These are phyloP conservation scores for Australoheros facetus DNA, from an alignment of 2,797 vertebrate genomes.

Conservation along the genomic window DNA sequence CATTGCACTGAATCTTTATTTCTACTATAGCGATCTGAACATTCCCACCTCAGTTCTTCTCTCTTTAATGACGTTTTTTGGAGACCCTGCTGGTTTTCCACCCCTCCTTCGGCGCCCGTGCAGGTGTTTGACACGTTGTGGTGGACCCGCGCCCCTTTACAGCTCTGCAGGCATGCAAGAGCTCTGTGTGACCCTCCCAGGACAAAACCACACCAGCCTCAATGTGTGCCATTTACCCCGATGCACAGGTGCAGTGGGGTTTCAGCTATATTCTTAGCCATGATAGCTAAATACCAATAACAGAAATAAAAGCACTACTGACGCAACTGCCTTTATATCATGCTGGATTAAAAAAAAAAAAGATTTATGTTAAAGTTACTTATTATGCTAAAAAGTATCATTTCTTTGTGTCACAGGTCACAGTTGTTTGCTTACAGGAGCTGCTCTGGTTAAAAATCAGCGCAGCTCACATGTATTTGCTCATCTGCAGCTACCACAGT, in stretches of 20 bases:
- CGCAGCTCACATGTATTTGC: not conserved
- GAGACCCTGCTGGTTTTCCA: not conserved
- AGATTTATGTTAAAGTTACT: no score
- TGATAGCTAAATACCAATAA: not conserved
- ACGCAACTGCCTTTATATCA: not conserved
- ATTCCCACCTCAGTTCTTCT: not conserved
- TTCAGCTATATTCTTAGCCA: not conserved
- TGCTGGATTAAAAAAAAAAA: no score
- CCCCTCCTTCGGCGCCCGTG: no score
- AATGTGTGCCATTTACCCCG: not conserved
- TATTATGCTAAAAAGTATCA: no score
- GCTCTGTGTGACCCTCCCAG: not conserved
- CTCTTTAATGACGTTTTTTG: not conserved
- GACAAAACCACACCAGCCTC: not conserved
- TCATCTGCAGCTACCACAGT: not conserved
- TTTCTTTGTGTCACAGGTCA: not conserved
- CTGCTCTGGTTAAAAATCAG: not conserved
- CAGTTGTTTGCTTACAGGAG: not conserved
- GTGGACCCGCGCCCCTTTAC: not conserved
- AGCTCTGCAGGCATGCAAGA: conserved; percentile 9
- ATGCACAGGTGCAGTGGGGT: not conserved
- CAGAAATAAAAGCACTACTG: not conserved
- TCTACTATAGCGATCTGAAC: not conserved
- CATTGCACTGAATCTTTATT: not conserved
- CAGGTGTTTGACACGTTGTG: not conserved